Evolutionary conservation across 2,113 vertebrate genomes (phyloP).

Genomic region (Cygnus buccinator): DNA sequence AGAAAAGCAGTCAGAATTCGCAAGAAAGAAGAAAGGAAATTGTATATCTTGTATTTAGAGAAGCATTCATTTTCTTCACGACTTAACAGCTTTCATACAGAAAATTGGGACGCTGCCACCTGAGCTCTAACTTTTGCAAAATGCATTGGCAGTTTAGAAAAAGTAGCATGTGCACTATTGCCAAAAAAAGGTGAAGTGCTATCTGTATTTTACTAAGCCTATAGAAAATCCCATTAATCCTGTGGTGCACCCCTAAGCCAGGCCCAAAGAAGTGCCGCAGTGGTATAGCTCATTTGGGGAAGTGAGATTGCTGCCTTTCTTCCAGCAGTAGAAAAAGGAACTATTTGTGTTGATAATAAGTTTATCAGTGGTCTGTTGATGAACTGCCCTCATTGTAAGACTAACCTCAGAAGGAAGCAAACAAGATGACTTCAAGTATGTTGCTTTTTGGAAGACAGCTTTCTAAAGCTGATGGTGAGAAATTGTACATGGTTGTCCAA

Average conservation of each 20-base stretch:
- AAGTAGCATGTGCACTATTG: neutral
- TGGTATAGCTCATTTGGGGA: neutral
- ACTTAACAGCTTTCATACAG: neutral
- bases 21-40: neutral
- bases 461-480: neutral
- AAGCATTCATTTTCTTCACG: neutral
- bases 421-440: neutral
- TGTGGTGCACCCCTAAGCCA: neutral
- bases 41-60: neutral
- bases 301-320: neutral
- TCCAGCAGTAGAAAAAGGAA: slow-evolving; percentile 25
- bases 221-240: neutral
- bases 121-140: neutral
- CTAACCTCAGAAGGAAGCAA: slow-evolving; percentile 36
- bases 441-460: neutral
- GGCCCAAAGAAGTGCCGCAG: neutral
- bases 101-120: neutral
- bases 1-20: neutral
- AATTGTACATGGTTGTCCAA: neutral
- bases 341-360: neutral
- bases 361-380: neutral
- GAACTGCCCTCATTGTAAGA: slow-evolving; percentile 5
- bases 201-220: neutral
- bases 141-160: neutral
- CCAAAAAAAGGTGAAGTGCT: neutral